Evolutionary conservation across 2,888 invertebrate genomes (phyloP).

Genomic region (Diarsia mendica): DNA sequence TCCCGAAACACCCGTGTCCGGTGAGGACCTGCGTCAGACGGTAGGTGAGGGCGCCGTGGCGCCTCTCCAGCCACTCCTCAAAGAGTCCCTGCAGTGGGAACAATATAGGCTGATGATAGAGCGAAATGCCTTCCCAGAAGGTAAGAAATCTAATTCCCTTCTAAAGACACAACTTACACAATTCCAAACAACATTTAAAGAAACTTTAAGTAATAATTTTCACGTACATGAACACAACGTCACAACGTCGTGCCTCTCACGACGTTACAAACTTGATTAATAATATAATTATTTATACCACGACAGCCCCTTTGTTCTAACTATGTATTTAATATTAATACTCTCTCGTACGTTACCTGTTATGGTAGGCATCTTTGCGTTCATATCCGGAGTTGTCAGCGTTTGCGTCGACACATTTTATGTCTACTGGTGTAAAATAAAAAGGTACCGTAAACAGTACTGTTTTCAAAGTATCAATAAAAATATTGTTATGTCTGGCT

Average conservation of each 20-base stretch:
- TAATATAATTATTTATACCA: slow-evolving; percentile 35
- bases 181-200: slow-evolving; percentile 2
- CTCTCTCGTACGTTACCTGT: slow-evolving; percentile 13
- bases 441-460: not conserved
- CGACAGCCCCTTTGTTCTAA: slow-evolving; percentile 28
- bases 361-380: not conserved
- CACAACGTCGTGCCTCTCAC: not conserved
- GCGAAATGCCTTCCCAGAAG: not conserved
- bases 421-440: not conserved
- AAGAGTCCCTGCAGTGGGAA: too few relatives aligned
- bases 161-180: not conserved
- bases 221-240: not conserved
- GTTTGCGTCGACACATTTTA: not conserved
- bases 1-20: too few relatives aligned
- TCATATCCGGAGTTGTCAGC: slow-evolving; percentile 12
- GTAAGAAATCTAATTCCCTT: not conserved
- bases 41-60: too few relatives aligned
- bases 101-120: too few relatives aligned
- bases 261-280: slow-evolving; percentile 33
- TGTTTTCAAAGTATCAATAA: not conserved
- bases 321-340: slow-evolving; percentile 34
- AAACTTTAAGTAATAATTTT: slow-evolving; percentile 14
- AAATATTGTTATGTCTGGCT: not conserved
- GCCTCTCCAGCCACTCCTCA: too few relatives aligned
- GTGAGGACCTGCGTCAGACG: too few relatives aligned